Percentiles rank a stretch among this genome's conserved stretches.
Evolutionary conservation across 1,140 invertebrate genomes (phyloP).

Genomic region (Zaprionus camerounensis): DNA sequence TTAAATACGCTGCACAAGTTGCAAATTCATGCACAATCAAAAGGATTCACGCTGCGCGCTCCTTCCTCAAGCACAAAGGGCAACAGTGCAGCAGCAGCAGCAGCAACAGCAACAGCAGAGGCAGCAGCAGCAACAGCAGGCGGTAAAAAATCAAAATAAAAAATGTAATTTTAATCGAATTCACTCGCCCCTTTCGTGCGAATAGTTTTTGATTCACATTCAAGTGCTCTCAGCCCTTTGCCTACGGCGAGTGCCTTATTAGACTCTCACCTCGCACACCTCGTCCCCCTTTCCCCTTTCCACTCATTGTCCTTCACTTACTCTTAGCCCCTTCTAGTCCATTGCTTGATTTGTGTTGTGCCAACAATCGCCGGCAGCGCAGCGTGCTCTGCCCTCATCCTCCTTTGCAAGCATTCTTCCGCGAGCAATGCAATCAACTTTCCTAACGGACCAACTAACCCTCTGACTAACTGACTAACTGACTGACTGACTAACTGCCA

Average conservation of each 20-base stretch:
- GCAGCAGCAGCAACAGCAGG: conserved; percentile 34
- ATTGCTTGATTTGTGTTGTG: conserved; percentile 70
- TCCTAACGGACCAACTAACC: conserved; percentile 13
- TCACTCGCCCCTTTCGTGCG: conserved; percentile 54
- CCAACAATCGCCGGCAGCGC: conserved; percentile 64
- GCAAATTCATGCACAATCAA: conserved; percentile 76
- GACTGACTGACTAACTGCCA: conserved; percentile 10
- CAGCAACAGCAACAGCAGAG: too few relatives aligned
- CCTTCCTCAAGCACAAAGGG: conserved; percentile 32
- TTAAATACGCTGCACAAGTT: conserved; percentile 78
- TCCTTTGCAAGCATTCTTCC: conserved; percentile 62
- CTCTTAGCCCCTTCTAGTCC: conserved; percentile 20
- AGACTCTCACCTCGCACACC: conserved; percentile 41
- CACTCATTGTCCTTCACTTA: neutral
- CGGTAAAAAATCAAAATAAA: conserved; percentile 48
- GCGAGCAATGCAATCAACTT: conserved; percentile 75
- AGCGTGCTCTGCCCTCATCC: conserved; percentile 36
- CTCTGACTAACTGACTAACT: neutral
- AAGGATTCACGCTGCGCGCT: conserved; percentile 71
- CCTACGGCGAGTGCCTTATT: conserved; percentile 61
- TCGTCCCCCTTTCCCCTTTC: conserved; percentile 1
- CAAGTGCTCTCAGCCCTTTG: conserved; percentile 21
- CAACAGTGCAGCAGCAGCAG: conserved; percentile 6
- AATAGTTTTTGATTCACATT: conserved; percentile 65
- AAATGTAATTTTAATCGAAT: conserved; percentile 83